Percentiles rank a stretch among this genome's conserved stretches.
Conservation (phyloP, 2,797 vertebrate genomes). For the Thamnophis elegans region DNA sequence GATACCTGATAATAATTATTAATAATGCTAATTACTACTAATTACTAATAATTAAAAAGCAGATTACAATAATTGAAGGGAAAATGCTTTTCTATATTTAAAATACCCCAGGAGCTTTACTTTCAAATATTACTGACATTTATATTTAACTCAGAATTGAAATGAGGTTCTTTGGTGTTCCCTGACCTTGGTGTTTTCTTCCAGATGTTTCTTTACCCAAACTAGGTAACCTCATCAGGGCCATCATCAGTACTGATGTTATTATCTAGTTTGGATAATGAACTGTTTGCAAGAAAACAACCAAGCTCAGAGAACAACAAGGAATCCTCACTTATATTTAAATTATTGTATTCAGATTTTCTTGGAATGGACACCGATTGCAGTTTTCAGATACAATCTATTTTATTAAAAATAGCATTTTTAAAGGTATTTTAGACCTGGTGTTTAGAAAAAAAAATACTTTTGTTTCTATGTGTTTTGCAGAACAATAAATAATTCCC, state of each 20-base stretch:
- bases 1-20: neutral
- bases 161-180: neutral
- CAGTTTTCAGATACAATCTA: constrained; percentile 30
- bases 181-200: neutral
- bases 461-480: constrained; percentile 60
- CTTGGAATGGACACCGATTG: constrained; percentile 41
- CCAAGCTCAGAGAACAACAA: neutral
- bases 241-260: too few relatives aligned
- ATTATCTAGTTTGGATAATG: too few relatives aligned
- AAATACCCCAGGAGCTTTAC: constrained; percentile 46
- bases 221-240: neutral
- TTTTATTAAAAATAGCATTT: constrained; percentile 21
- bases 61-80: constrained; percentile 51
- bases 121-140: constrained; percentile 51
- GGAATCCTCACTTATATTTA: constrained; percentile 46
- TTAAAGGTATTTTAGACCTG: constrained; percentile 50
- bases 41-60: constrained; percentile 48
- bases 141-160: constrained; percentile 39
- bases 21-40: constrained; percentile 42
- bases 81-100: constrained; percentile 22
- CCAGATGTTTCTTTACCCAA: neutral
- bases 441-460: constrained; percentile 49
- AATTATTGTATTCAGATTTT: constrained; percentile 43
- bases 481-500: constrained; percentile 63
- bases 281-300: neutral